These are phyloP conservation scores for Sphenopsis melanotis DNA, from an alignment of 2,797 vertebrate species.

Conservation along the genomic window DNA sequence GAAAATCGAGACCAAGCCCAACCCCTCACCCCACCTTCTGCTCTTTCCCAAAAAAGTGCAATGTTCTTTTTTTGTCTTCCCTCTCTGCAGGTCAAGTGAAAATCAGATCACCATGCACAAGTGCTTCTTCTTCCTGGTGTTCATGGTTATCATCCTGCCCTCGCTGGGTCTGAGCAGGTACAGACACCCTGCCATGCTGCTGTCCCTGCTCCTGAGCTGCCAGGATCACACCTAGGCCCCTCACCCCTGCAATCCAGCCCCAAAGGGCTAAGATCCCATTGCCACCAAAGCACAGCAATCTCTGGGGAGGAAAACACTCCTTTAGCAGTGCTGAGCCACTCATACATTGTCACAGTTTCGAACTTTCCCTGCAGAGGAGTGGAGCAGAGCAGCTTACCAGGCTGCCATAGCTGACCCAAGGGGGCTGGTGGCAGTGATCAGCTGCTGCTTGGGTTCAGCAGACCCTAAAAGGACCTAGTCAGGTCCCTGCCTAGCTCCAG, in stretches of 20 bases:
- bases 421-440: background rate
- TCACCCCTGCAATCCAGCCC: accelerated
- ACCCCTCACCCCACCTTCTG: background rate
- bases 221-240: background rate
- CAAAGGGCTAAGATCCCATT: background rate
- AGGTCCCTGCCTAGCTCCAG: background rate
- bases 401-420: background rate
- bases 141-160: conserved; percentile 96
- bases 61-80: background rate
- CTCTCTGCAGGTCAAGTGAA: conserved; percentile 81
- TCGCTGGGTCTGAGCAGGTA: conserved; percentile 95
- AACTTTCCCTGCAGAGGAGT: background rate
- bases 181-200: accelerated
- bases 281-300: accelerated
- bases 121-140: conserved; percentile 92
- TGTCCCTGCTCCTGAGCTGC: background rate
- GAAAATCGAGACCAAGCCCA: background rate
- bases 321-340: background rate
- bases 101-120: conserved; percentile 96
- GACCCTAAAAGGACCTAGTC: background rate
- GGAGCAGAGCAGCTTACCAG: background rate
- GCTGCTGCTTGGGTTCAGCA: background rate
- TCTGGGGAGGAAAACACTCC: background rate
- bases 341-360: background rate
- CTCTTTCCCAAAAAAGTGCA: background rate